Percentiles rank a stretch among this genome's conserved stretches.
Conservation (phyloP, 2,888 invertebrate species). For the Pyralis farinalis region DNA sequence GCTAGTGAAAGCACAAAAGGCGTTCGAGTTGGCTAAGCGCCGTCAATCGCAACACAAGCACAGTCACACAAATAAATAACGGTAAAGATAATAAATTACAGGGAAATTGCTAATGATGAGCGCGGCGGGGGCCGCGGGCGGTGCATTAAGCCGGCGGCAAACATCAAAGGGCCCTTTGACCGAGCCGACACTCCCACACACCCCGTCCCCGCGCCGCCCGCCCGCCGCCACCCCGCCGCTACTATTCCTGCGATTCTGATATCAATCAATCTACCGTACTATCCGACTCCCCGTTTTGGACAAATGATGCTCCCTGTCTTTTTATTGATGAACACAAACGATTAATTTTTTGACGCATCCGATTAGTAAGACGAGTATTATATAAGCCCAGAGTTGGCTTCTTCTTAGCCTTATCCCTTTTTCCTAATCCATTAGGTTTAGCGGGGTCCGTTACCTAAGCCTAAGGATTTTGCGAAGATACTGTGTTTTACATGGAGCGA, state of each 20-base stretch:
- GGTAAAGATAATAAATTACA: conserved; percentile 79
- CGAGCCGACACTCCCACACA: conserved; percentile 76
- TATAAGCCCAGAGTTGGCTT: no score
- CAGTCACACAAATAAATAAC: conserved; percentile 77
- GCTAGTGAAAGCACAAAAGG: no score
- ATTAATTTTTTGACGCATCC: no score
- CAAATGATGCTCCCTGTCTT: conserved; percentile 17
- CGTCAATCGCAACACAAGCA: conserved; percentile 50
- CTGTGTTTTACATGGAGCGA: no score
- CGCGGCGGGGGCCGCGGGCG: conserved; percentile 73
- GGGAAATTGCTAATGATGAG: conserved; percentile 81
- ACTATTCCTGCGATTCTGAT: conserved; percentile 38
- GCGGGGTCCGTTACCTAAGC: no score
- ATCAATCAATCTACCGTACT: conserved; percentile 60
- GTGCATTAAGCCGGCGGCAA: conserved; percentile 81
- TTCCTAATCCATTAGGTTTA: no score
- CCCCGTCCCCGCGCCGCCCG: conserved; percentile 35
- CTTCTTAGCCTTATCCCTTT: no score
- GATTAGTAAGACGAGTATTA: no score
- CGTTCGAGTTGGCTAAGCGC: conserved; percentile 14
- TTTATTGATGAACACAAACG: no score
- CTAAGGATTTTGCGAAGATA: no score
- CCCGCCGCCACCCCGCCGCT: conserved; percentile 12
- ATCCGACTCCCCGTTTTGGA: conserved; percentile 46
- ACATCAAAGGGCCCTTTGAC: conserved; percentile 80